Percentiles rank a stretch among this genome's conserved stretches.
Evolutionary conservation across 2,888 invertebrate species (phyloP).

Genomic region (Coelopa pilipes): DNA sequence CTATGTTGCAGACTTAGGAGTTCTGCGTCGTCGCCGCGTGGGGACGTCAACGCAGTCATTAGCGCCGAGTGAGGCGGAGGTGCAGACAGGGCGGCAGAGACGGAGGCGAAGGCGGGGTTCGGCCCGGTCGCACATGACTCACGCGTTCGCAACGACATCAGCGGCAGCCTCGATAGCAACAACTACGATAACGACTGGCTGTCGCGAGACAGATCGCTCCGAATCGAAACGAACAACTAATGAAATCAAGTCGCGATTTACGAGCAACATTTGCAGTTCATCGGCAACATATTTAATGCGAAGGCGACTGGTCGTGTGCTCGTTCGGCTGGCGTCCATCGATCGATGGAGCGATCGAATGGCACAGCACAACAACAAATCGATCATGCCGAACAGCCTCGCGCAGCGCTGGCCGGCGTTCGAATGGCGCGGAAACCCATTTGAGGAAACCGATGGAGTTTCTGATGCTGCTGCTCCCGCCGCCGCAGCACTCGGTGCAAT

Average conservation of each 20-base stretch:
- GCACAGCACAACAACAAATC: conserved; percentile 19
- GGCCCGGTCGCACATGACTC: background rate
- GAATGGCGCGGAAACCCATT: no score
- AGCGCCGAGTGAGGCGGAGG: background rate
- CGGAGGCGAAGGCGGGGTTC: background rate
- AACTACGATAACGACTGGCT: background rate
- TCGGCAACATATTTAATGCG: conserved; percentile 21
- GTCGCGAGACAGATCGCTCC: background rate
- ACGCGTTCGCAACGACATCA: background rate
- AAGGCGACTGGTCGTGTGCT: no score
- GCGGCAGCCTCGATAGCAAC: background rate
- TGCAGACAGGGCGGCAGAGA: background rate
- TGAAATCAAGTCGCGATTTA: conserved; percentile 25
- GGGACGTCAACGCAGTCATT: background rate
- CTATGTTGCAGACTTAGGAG: conserved; percentile 10
- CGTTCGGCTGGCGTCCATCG: background rate
- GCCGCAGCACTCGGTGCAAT: conserved; percentile 22
- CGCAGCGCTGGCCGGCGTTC: background rate
- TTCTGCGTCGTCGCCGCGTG: background rate
- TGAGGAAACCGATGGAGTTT: background rate
- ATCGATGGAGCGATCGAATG: conserved; percentile 12
- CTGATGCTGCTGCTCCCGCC: conserved; percentile 11
- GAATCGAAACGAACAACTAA: background rate
- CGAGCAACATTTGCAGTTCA: conserved; percentile 23
- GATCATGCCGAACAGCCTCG: conserved; percentile 15